Base-by-base conservation (phyloP, 2,113 vertebrate genomes). In the Regulus satrapa region DNA sequence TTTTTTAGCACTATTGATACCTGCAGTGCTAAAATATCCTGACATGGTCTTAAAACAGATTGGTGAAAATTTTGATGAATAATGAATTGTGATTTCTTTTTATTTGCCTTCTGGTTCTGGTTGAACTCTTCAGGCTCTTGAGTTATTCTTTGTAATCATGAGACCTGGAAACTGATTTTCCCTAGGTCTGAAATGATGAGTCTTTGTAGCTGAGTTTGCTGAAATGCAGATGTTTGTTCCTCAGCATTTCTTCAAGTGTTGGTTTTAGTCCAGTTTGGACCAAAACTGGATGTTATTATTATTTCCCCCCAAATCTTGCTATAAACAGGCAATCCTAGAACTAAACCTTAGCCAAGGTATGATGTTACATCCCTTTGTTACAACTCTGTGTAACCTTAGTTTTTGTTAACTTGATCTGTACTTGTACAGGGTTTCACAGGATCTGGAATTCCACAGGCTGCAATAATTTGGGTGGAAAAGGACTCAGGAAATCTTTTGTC, bases 1-100 rank as follows among this genome's bases (percentile, higher is more conserved):
- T 91, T 91, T 72, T 62, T 79, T 46, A 38, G 21, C 20, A 28
- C 40, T 61, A 14, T 72, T 75, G 62, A 72, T 95, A 96, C 94
- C 94, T 94, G 86, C 58, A 87, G 91, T 0, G 32, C 62, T 95
- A 89, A 95, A 95, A 91, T 87, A 91, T 79, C 93, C 84, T 89
- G 93, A 91, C 58, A 20, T 45, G 66, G 84, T 78, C 91, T 95
- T 94, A 56, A 75, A 94, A 89, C 80, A 95, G 80, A 85, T 76
- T 76, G 92, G 75, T 58, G 84, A 94, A 87, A 54, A 91, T 64
- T 85, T 49, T 82, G 89, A 94, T 95, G 93, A 94, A 94, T 94
- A 92, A 95, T 84, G 94, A 95, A 92, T 87, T 94, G 80, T 85
- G 89, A 95, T 89, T 95, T 84, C 56, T 78, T 94, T 92, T 92